Percentiles rank a stretch among this genome's conserved stretches.
Conservation (phyloP, 2,113 vertebrate genomes). For the Vulpes ferrilata region DNA sequence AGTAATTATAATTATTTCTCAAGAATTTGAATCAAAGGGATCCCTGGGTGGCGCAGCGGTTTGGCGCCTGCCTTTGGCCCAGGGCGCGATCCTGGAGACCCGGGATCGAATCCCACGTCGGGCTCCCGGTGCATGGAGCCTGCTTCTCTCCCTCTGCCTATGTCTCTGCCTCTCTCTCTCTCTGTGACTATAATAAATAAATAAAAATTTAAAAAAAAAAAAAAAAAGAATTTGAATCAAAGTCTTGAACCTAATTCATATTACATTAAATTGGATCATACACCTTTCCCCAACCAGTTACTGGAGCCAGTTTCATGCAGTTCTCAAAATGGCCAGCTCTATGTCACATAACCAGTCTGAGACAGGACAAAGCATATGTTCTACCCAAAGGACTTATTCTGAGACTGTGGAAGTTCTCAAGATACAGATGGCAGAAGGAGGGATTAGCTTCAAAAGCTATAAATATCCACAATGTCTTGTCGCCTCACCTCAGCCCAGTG, state of each 20-base stretch:
- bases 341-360: accelerated
- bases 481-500: no score
- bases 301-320: not conserved
- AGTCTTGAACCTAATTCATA: not conserved
- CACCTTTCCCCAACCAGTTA: not conserved
- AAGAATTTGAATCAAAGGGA: not conserved
- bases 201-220: no score
- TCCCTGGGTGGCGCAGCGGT: no score
- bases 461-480: not conserved
- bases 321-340: not conserved
- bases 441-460: not conserved
- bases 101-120: no score
- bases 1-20: not conserved
- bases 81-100: no score
- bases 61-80: no score
- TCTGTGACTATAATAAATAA: no score
- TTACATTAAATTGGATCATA: not conserved
- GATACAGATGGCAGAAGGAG: not conserved
- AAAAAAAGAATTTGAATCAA: not conserved
- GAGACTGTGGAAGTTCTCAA: not conserved
- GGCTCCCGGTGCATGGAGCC: no score
- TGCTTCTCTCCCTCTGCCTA: no score
- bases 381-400: not conserved
- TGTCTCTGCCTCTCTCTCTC: no score
- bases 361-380: not conserved